These are phyloP conservation scores for Drosophila tsacasi DNA, from an alignment of 1,140 invertebrate species.

Conservation along the genomic window DNA sequence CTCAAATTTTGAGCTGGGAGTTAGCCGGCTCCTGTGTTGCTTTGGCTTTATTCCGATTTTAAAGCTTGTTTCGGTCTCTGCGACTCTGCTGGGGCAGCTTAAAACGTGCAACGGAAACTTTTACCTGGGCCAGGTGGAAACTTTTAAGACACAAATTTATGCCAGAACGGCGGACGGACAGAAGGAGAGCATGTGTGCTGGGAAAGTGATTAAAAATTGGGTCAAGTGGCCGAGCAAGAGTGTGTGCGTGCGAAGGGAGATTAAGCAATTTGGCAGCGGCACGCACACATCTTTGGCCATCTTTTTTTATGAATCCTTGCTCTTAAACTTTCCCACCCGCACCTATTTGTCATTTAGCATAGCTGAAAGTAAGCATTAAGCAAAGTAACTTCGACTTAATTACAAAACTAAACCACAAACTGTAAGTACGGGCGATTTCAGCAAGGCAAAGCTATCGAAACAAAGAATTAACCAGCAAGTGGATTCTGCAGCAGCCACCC, in stretches of 20 bases:
- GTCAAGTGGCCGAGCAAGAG: conserved; percentile 58
- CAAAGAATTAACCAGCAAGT: conserved; percentile 55
- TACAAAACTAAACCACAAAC: conserved; percentile 60
- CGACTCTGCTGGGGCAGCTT: conserved; percentile 54
- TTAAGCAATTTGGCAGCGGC: conserved; percentile 77
- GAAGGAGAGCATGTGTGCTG: conserved; percentile 64
- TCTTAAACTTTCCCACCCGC: conserved; percentile 34
- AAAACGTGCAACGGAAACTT: conserved; percentile 78
- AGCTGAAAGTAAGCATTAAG: conserved; percentile 45
- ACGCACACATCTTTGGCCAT: conserved; percentile 73
- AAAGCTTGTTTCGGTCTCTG: conserved; percentile 61
- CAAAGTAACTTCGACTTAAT: conserved; percentile 61
- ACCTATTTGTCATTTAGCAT: conserved; percentile 49
- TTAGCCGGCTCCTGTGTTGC: conserved; percentile 23
- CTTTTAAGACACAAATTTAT: conserved; percentile 81
- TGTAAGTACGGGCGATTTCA: conserved; percentile 35
- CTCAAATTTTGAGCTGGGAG: conserved; percentile 17
- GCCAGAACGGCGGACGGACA: conserved; percentile 34
- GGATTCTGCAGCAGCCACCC: conserved; percentile 34
- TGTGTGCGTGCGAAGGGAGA: conserved; percentile 70
- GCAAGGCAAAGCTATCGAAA: conserved; percentile 18
- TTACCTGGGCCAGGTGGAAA: conserved; percentile 54
- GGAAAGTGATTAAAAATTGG: conserved; percentile 83
- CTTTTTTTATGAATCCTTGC: conserved; percentile 48
- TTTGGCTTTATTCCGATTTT: conserved; percentile 41